Conservation (phyloP, 2,113 vertebrate species). For the Ciconia boyciana region DNA sequence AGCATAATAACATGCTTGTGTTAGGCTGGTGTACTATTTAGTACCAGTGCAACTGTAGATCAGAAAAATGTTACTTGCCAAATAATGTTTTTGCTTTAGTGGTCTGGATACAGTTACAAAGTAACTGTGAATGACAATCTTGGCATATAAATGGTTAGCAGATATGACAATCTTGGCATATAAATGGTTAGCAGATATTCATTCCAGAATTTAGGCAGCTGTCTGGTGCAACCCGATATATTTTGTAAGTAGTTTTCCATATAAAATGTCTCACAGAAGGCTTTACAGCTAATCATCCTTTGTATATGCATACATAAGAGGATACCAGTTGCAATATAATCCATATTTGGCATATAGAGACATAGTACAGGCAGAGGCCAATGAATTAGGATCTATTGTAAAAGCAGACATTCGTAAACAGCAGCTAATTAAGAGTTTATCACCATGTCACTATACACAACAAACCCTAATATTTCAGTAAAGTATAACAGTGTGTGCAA, state of each 20-base stretch:
- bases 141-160: background rate
- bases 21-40: background rate
- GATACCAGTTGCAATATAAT: background rate
- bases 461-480: background rate
- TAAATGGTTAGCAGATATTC: constrained; percentile 17
- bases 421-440: constrained; percentile 47
- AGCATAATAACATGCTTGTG: background rate
- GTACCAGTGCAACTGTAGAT: background rate
- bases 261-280: constrained; percentile 22
- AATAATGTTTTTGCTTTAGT: background rate
- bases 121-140: background rate
- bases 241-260: constrained; percentile 13
- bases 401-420: background rate
- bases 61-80: background rate
- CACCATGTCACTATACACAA: constrained; percentile 1
- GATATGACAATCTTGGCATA: background rate
- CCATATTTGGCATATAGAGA: background rate
- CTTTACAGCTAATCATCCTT: constrained; percentile 41
- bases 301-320: background rate
- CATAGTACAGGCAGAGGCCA: background rate
- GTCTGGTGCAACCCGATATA: background rate
- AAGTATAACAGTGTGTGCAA: background rate
- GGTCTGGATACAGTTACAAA: constrained; percentile 6
- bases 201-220: constrained; percentile 25
- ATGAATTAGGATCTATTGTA: background rate